These are phyloP conservation scores for Sus cebifrons DNA, from an alignment of 2,797 vertebrate genomes.

Conservation along the genomic window DNA sequence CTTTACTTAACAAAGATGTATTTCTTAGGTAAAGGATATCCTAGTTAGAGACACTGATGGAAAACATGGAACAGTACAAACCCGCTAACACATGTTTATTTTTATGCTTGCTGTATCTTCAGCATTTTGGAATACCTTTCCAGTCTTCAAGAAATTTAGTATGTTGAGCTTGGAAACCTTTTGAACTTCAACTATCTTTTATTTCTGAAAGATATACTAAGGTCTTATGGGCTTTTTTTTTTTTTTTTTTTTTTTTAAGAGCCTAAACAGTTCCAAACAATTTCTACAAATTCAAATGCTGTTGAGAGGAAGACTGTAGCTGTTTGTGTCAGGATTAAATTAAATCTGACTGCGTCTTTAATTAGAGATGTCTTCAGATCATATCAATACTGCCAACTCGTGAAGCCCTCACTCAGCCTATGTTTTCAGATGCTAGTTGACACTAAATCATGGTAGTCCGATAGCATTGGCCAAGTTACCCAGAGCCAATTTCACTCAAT, in stretches of 20 bases:
- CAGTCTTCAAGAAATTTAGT: neutral
- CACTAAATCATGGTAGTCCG: neutral
- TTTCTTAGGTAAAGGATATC: neutral
- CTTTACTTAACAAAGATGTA: neutral
- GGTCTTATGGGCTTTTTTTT: conserved; percentile 1
- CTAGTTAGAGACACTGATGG: neutral
- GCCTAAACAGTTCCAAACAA: neutral
- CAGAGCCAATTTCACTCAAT: neutral
- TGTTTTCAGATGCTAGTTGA: conserved; percentile 8
- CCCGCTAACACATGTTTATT: neutral
- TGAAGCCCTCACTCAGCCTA: neutral
- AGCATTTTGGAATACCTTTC: neutral
- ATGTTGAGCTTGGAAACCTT: neutral
- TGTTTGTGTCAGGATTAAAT: conserved; percentile 47
- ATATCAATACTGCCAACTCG: neutral
- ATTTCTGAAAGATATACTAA: conserved; percentile 58
- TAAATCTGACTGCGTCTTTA: conserved; percentile 20
- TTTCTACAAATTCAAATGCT: conserved; percentile 69
- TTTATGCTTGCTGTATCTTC: neutral
- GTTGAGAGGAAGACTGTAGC: neutral
- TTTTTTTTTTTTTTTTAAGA: conserved; percentile 66
- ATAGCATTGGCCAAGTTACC: neutral
- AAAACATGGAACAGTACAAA: neutral
- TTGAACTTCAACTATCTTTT: neutral
- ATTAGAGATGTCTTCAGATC: neutral